Conservation (phyloP, 2,797 vertebrate genomes). For the Rhinoraja longicauda region DNA sequence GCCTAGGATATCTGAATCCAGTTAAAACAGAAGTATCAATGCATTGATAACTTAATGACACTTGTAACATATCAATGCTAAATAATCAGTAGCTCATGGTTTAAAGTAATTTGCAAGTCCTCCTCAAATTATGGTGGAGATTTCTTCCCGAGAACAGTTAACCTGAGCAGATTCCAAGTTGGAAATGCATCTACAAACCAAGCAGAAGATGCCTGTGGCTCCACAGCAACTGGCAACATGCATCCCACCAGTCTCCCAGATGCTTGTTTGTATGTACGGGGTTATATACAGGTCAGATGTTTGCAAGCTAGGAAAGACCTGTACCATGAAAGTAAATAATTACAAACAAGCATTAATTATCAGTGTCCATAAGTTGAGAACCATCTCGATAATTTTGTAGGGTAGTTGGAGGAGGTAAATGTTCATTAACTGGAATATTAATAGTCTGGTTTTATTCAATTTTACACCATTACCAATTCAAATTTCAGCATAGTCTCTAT, state of each 20-base stretch:
- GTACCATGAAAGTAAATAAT: background rate
- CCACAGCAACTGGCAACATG: no score
- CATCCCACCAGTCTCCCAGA: no score
- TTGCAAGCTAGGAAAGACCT: no score
- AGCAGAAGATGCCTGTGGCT: no score
- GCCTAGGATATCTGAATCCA: background rate
- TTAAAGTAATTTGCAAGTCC: background rate
- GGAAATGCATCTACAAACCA: no score
- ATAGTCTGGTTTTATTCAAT: background rate
- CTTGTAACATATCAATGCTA: background rate
- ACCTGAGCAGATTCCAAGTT: no score
- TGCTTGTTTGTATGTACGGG: no score
- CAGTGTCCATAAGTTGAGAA: background rate
- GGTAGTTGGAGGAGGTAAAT: background rate
- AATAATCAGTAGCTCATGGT: background rate
- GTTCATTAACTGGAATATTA: background rate
- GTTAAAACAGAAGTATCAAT: no score
- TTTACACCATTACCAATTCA: background rate
- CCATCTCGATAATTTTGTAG: background rate
- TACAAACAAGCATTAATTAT: background rate
- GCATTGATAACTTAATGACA: background rate
- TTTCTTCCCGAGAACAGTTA: no score
- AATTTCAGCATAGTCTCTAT: background rate
- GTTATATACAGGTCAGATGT: no score
- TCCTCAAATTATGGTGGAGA: no score